Conservation (phyloP, 1,140 invertebrate genomes). For the Rhopalosiphum padi region DNA sequence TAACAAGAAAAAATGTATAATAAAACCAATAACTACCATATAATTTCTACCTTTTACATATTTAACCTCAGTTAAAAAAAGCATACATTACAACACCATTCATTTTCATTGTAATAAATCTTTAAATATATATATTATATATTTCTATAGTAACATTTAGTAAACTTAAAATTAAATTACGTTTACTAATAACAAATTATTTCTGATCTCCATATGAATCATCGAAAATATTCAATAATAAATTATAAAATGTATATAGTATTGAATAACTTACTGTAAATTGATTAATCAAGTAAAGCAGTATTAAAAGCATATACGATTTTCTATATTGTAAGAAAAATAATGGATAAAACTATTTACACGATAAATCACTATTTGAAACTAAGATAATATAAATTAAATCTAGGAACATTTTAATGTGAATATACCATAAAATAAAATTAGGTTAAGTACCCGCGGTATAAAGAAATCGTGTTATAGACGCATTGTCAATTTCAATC, state of each 20-base stretch:
- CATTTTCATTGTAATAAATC: neutral
- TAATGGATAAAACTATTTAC: neutral
- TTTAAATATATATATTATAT: neutral
- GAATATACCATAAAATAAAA: constrained; percentile 15
- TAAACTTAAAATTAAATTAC: constrained; percentile 9
- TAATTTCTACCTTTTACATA: neutral
- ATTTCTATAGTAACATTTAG: neutral
- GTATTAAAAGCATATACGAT: neutral
- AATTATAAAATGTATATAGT: constrained; percentile 20
- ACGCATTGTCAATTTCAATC: constrained; percentile 41
- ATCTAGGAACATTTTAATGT: neutral
- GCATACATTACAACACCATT: neutral
- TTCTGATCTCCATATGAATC: neutral
- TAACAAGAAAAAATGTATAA: neutral
- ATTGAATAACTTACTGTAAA: neutral
- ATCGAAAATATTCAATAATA: neutral
- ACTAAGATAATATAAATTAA: constrained; percentile 21
- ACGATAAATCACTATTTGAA: constrained; percentile 33
- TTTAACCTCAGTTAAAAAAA: neutral
- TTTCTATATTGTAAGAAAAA: neutral
- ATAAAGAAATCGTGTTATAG: constrained; percentile 11
- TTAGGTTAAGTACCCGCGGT: constrained; percentile 3
- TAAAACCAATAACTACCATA: neutral
- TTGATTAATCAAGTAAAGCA: constrained; percentile 15
- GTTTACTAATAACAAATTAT: neutral